Conservation (phyloP, 1,140 invertebrate species). For the Heliconius melpomene region DNA sequence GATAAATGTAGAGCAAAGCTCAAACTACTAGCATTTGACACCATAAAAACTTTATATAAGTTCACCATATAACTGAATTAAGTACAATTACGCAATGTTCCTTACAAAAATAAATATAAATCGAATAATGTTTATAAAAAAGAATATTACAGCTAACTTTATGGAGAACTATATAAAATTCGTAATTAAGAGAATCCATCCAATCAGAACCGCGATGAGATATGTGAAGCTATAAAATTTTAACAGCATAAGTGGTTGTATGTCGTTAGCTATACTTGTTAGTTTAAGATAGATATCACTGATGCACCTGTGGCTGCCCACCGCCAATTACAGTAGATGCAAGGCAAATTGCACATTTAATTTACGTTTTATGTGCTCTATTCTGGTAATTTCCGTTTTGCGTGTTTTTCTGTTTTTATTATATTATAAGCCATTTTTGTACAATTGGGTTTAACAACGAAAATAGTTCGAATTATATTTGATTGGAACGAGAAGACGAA, state of each 20-base stretch:
- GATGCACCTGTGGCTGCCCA: neutral
- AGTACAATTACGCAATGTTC: neutral
- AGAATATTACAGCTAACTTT: neutral
- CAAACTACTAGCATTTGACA: neutral
- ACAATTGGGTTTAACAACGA: no score
- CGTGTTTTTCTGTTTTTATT: neutral
- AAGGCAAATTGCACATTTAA: constrained; percentile 7
- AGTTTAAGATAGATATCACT: neutral
- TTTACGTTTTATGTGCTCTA: neutral
- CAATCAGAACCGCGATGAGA: constrained; percentile 7
- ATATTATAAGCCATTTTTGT: neutral
- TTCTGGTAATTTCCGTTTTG: neutral
- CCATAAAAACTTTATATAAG: neutral
- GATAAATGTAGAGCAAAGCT: neutral
- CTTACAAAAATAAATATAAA: neutral
- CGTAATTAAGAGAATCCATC: constrained; percentile 24
- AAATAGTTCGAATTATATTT: no score
- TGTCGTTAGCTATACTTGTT: neutral
- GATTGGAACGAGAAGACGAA: no score
- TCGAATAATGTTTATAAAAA: neutral
- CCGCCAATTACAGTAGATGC: neutral
- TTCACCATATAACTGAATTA: neutral
- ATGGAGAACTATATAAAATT: constrained; percentile 7
- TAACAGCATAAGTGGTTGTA: neutral
- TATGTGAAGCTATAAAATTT: constrained; percentile 10